A percentile compares a stretch with the other conserved stretches of the same genome.
Evolutionary conservation across 2,888 invertebrate species (phyloP).

Genomic region (Synergus umbraculus): DNA sequence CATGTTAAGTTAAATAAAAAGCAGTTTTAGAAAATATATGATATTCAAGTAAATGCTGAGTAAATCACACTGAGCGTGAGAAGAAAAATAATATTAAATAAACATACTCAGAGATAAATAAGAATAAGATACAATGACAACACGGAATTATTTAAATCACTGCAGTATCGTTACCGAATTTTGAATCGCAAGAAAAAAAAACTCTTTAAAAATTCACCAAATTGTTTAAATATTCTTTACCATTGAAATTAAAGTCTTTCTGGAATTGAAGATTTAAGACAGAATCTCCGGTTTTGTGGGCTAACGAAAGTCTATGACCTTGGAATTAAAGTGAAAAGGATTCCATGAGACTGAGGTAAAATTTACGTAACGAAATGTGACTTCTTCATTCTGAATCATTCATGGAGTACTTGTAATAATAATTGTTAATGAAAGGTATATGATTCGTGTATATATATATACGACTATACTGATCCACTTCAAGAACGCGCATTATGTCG

Average conservation of each 20-base stretch:
- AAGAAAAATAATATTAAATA: too few relatives aligned
- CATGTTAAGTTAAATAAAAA: background rate
- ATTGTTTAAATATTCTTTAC: background rate
- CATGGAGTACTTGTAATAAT: conserved; percentile 32
- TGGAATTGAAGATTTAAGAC: conserved; percentile 15
- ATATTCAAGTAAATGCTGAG: background rate
- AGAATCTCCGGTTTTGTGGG: conserved; percentile 26
- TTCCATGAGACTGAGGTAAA: conserved; percentile 32
- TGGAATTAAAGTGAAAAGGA: conserved; percentile 40
- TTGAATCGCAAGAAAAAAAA: background rate
- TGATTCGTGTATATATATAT: background rate
- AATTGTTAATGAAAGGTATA: conserved; percentile 32
- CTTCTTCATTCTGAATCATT: conserved; percentile 27
- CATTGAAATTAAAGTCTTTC: conserved; percentile 13
- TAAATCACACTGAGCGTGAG: too few relatives aligned
- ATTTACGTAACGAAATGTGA: conserved; percentile 2
- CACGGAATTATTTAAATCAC: too few relatives aligned
- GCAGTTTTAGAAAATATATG: background rate
- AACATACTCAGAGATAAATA: too few relatives aligned
- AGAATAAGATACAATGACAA: too few relatives aligned
- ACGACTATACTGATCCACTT: background rate
- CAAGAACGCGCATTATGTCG: conserved; percentile 23
- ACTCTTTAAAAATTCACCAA: too few relatives aligned
- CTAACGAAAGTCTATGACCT: conserved; percentile 39
- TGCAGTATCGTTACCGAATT: too few relatives aligned